These are phyloP conservation scores for Nymphalis c-album DNA, from an alignment of 2,888 invertebrate genomes.

Conservation along the genomic window DNA sequence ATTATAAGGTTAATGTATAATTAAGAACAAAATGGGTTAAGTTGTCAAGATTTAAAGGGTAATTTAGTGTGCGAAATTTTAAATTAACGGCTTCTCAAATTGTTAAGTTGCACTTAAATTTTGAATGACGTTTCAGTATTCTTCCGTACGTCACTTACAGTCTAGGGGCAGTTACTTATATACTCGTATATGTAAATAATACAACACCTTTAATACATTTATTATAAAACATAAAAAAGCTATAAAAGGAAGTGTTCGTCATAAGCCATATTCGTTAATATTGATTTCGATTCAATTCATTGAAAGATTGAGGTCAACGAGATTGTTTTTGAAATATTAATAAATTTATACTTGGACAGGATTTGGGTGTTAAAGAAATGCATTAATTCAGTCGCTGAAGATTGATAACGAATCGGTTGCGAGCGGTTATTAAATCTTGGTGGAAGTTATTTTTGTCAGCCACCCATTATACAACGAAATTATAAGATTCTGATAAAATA, in stretches of 20 bases:
- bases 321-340: constrained; percentile 11
- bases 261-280: constrained; percentile 28
- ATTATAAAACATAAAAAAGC: constrained; percentile 30
- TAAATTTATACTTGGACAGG: constrained; percentile 10
- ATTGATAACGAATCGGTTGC: constrained; percentile 15
- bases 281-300: constrained; percentile 26
- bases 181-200: neutral
- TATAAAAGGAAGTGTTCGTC: constrained; percentile 34
- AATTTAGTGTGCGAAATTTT: no score
- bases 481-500: no score
- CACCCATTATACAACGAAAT: neutral
- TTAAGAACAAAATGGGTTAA: no score
- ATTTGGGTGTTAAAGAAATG: constrained; percentile 20
- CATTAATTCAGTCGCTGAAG: constrained; percentile 21
- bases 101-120: no score
- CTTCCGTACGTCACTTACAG: no score
- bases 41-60: no score
- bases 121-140: no score
- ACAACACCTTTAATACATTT: constrained; percentile 6
- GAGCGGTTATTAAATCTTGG: neutral
- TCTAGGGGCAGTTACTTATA: no score
- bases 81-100: no score
- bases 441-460: constrained; percentile 4
- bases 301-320: constrained; percentile 29
- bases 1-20: no score